Evolutionary conservation across 2,113 vertebrate genomes (phyloP), one percentile per base, ranked within the genome.

Genomic region (Chaetops frenatus): DNA sequence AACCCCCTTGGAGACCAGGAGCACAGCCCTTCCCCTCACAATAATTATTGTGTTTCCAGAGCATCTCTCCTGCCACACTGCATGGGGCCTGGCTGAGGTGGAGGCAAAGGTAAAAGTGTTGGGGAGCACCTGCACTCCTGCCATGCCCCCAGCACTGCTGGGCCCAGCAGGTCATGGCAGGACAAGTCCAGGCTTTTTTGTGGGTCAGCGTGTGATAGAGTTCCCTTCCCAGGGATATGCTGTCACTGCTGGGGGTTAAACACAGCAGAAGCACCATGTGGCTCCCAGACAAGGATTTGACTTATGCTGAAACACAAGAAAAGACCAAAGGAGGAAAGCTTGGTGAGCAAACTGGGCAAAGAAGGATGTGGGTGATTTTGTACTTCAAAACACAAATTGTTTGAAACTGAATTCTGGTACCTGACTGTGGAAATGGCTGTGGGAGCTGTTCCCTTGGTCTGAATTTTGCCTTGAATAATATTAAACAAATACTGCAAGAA

Each of bases 41-140:
- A 9, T 14, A 25, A 48, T 7, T 20, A 61, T 7, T 61, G 70
- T 60, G 33, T 53, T 60, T 69, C 48, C 18, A 29, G 62, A 71
- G 60, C 12, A 4, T 13, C 67, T 38, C 35, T 81, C 27, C 74
- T n/a, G 42, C 72, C 47, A 8, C 0, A 0, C 80, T 29, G 35
- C 28, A 2, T 1, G 2, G 45, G n/a, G 44, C 40, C 19, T 4
- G 13, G 57, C 5, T 0, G 27, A 47, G 86, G 28, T 0, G 0
- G 15, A 5, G 45, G 20, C 2, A 1, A 7, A 36, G 64, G 42
- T 1, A 4, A 12, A 7, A 35, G 24, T 36, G 42, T 2, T 1
- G n/a, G 61, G 56, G 56, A 33, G 17, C 0, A 0, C 2, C 18
- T 28, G 58, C 65, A 27, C 29, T 23, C 29, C 10, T 2, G 0